Evolutionary conservation across 2,888 invertebrate genomes (phyloP).

Genomic region (Cephus pulcher): DNA sequence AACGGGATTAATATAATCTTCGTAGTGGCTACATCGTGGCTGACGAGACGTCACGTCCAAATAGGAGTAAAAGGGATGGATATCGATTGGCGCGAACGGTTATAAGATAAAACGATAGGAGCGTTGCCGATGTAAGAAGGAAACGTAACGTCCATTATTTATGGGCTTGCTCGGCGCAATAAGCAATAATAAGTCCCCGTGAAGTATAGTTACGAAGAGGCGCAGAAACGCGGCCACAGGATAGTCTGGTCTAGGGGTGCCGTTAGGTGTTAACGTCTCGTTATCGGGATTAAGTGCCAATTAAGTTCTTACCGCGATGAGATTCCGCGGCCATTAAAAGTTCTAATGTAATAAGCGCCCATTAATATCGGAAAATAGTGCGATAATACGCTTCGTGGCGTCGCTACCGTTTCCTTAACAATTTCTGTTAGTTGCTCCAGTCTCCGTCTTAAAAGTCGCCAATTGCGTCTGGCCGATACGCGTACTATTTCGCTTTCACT

Average conservation of each 20-base stretch:
- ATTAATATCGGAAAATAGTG: conserved; percentile 31
- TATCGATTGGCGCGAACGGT: neutral
- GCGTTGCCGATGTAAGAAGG: neutral
- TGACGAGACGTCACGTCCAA: neutral
- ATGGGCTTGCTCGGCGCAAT: conserved; percentile 2
- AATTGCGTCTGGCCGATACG: too few relatives aligned
- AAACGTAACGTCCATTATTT: neutral
- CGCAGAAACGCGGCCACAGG: neutral
- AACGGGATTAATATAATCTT: neutral
- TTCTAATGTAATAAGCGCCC: conserved; percentile 55
- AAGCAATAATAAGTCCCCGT: conserved; percentile 1
- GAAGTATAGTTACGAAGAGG: neutral
- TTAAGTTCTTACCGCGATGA: conserved; percentile 52
- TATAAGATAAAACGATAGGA: neutral
- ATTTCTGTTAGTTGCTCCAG: neutral
- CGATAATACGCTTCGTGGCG: neutral
- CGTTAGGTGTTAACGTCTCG: conserved; percentile 44
- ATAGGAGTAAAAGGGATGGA: neutral
- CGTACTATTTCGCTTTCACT: neutral
- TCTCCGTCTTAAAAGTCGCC: neutral
- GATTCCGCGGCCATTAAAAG: conserved; percentile 48
- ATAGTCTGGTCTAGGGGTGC: conserved; percentile 7
- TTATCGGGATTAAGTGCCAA: conserved; percentile 57
- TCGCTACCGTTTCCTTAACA: neutral
- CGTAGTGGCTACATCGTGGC: neutral